These are phyloP conservation scores for Oreochromis spilurus DNA, from an alignment of 2,113 vertebrate genomes.

Conservation along the genomic window DNA sequence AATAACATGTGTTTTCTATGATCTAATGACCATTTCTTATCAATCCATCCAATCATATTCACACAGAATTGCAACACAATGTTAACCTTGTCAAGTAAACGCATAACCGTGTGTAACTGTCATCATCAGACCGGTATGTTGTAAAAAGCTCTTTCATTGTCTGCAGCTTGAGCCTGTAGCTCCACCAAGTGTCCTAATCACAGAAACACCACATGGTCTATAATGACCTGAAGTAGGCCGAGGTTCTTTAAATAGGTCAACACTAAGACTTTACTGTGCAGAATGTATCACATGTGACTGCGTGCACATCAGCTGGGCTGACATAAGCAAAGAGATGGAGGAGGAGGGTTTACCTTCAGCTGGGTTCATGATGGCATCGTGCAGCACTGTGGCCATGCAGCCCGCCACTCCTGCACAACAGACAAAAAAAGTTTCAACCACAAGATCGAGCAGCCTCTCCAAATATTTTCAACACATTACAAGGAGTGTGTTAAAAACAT, in stretches of 20 bases:
- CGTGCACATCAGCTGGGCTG: not conserved
- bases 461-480: not conserved
- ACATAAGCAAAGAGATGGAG: not conserved
- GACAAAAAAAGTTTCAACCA: not conserved
- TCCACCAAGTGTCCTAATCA: slow-evolving; percentile 16
- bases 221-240: not conserved
- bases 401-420: slow-evolving; percentile 84
- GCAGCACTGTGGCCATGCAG: slow-evolving; percentile 90
- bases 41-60: not conserved
- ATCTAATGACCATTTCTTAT: not conserved
- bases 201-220: not conserved
- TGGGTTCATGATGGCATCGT: slow-evolving; percentile 95
- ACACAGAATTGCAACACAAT: not conserved
- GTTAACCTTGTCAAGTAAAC: not conserved
- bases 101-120: not conserved
- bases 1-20: not conserved
- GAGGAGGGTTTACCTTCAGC: slow-evolving; percentile 85
- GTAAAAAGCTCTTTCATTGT: not conserved
- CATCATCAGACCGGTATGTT: not conserved
- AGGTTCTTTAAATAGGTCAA: not conserved
- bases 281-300: not conserved
- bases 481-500: not conserved
- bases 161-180: slow-evolving; percentile 4
- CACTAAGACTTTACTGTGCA: not conserved
- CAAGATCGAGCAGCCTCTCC: not conserved